Conservation (phyloP, 2,113 vertebrate genomes). For the Tragelaphus imberbis region DNA sequence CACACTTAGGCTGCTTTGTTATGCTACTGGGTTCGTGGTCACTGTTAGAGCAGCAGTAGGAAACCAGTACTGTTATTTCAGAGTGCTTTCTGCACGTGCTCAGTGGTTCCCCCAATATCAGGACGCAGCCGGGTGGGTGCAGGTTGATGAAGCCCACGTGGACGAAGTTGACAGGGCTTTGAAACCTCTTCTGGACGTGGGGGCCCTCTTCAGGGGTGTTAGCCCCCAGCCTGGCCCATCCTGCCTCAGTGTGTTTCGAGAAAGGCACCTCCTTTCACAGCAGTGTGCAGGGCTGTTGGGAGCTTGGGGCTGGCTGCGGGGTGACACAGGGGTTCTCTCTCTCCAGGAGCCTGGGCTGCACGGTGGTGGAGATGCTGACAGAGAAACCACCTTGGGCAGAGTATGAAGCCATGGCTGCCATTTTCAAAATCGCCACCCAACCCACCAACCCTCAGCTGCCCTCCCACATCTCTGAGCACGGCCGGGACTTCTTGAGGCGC, state of each 20-base stretch:
- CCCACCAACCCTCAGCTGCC: slow-evolving; percentile 95
- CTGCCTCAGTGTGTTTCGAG: neutral
- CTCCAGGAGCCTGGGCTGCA: slow-evolving; percentile 93
- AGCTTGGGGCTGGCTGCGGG: neutral
- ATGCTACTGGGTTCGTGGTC: neutral
- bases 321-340: slow-evolving; percentile 36
- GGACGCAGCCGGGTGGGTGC: neutral
- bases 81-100: neutral
- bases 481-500: slow-evolving; percentile 90
- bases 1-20: neutral
- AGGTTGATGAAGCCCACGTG: neutral
- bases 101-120: neutral
- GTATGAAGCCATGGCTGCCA: slow-evolving; percentile 96
- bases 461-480: slow-evolving; percentile 89
- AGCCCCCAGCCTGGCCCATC: neutral
- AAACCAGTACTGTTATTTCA: neutral
- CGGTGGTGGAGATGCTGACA: slow-evolving; percentile 97
- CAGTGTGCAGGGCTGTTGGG: neutral
- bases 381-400: slow-evolving; percentile 98
- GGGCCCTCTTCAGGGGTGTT: neutral
- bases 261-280: neutral
- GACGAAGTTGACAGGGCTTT: neutral
- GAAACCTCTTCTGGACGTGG: neutral
- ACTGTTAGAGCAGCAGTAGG: neutral
- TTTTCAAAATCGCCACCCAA: slow-evolving; percentile 97